Evolutionary conservation across 2,113 vertebrate species (phyloP).

Genomic region (Phoenicopterus ruber): DNA sequence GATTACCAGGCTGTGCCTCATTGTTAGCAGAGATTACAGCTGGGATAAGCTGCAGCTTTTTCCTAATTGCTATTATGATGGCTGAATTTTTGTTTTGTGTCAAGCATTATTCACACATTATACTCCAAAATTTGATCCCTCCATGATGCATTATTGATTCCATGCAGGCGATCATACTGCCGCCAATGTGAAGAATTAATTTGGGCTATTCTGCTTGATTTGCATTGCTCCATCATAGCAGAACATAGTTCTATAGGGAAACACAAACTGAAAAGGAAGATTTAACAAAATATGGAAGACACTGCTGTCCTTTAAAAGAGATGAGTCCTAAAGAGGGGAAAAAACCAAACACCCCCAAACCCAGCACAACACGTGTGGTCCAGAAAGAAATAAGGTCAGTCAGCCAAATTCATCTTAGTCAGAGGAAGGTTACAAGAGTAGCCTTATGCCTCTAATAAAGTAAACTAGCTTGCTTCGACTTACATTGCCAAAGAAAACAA

Average conservation of each 20-base stretch:
- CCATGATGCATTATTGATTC: constrained; percentile 58
- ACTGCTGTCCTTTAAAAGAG: background rate
- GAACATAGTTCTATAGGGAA: constrained; percentile 5
- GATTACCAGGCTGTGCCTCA: constrained; percentile 58
- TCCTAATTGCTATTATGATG: constrained; percentile 67
- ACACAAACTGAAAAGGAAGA: constrained; percentile 47
- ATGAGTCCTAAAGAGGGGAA: background rate
- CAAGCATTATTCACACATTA: constrained; percentile 57
- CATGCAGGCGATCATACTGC: constrained; percentile 40
- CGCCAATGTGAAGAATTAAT: constrained; percentile 58
- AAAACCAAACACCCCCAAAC: background rate
- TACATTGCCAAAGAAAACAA: constrained; percentile 57
- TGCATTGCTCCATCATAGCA: constrained; percentile 43
- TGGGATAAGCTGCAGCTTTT: constrained; percentile 61
- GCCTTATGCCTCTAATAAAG: constrained; percentile 53
- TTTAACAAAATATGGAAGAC: constrained; percentile 24
- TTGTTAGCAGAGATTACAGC: constrained; percentile 56
- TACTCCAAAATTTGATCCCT: constrained; percentile 63
- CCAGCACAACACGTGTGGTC: constrained; percentile 30
- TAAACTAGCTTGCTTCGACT: constrained; percentile 43
- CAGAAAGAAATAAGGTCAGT: constrained; percentile 24
- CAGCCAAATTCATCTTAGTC: constrained; percentile 53
- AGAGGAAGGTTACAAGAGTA: constrained; percentile 40
- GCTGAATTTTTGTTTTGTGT: constrained; percentile 66
- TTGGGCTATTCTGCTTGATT: constrained; percentile 56